Percentiles rank a stretch among this genome's conserved stretches.
These are phyloP conservation scores for Engystomops pustulosus DNA, from an alignment of 2,113 vertebrate genomes.

Conservation along the genomic window DNA sequence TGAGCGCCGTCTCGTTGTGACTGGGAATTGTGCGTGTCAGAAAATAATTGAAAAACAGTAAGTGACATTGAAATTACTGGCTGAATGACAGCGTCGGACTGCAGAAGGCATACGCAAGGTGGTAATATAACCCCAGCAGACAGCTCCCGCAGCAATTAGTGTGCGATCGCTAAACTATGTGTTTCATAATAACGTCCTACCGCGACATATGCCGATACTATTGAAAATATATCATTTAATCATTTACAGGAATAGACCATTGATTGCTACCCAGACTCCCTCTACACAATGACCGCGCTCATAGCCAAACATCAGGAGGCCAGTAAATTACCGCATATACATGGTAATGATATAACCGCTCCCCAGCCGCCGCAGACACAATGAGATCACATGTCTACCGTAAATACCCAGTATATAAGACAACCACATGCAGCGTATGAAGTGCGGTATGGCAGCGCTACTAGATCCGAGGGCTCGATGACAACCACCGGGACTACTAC, in stretches of 20 bases:
- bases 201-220: conserved; percentile 14
- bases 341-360: neutral
- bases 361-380: neutral
- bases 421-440: neutral
- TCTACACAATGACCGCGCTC: neutral
- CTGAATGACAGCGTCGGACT: conserved; percentile 70
- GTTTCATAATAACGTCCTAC: conserved; percentile 61
- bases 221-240: conserved; percentile 40
- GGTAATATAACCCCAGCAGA: conserved; percentile 72
- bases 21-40: conserved; percentile 69
- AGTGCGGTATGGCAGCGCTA: neutral
- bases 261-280: neutral
- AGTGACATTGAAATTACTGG: conserved; percentile 72
- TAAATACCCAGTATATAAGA: too few species aligned
- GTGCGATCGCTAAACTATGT: conserved; percentile 64
- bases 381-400: neutral
- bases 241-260: neutral
- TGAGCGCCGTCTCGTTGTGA: conserved; percentile 72
- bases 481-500: too few species aligned
- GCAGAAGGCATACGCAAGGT: conserved; percentile 68
- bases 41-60: conserved; percentile 68
- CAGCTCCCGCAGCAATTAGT: conserved; percentile 63
- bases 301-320: neutral
- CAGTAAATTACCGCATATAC: neutral
- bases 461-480: too few species aligned